A percentile compares a stretch with the other conserved stretches of the same genome.
Evolutionary conservation across 2,797 vertebrate species (phyloP).

Genomic region (Myotis daubentonii): DNA sequence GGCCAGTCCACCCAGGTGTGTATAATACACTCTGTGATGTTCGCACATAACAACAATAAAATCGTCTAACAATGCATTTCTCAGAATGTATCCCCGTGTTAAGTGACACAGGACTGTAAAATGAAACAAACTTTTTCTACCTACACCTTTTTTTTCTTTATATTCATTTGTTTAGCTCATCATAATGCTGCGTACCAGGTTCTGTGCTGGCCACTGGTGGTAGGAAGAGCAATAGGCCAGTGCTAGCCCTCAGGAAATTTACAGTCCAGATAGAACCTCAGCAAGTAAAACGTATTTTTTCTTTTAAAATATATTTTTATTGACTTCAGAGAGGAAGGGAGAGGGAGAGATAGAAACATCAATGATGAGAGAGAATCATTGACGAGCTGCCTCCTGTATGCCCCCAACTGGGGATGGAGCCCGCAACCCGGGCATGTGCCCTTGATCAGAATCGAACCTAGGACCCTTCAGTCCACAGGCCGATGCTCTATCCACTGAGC

Average conservation of each 20-base stretch:
- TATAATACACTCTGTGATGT: neutral
- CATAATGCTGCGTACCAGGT: neutral
- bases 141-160: neutral
- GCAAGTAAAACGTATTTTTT: neutral
- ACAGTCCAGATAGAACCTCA: neutral
- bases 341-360: too few relatives aligned
- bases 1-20: too few relatives aligned
- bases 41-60: neutral
- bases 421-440: too few relatives aligned
- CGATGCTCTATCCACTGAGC: too few relatives aligned
- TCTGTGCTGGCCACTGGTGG: neutral
- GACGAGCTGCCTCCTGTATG: too few relatives aligned
- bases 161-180: neutral
- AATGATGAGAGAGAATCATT: too few relatives aligned
- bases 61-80: neutral
- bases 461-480: too few relatives aligned
- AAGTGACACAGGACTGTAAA: neutral
- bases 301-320: too few relatives aligned
- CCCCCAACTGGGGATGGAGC: too few relatives aligned
- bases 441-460: too few relatives aligned
- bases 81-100: neutral
- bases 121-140: neutral
- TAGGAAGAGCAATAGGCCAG: neutral
- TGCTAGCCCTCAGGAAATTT: neutral
- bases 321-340: too few relatives aligned